Evolutionary conservation across 2,888 invertebrate genomes (phyloP).

Genomic region (Tetranychus piercei): DNA sequence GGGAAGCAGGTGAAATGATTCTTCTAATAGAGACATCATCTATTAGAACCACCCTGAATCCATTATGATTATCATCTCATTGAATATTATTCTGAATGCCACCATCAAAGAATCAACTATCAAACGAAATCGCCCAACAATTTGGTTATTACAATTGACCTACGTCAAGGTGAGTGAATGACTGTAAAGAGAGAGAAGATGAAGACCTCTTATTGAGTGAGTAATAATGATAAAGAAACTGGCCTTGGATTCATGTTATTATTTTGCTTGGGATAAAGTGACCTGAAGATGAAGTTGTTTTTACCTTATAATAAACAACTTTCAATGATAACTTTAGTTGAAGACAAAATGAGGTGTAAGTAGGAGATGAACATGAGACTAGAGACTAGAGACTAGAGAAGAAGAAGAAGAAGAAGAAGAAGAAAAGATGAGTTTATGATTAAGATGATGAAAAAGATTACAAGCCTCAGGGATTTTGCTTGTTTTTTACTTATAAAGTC

Average conservation of each 20-base stretch:
- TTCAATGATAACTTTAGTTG: too few species aligned
- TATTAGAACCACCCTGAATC: background rate
- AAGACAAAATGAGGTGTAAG: too few species aligned
- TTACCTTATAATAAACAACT: too few species aligned
- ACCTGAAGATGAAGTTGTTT: background rate
- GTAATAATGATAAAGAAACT: background rate
- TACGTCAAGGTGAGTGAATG: background rate
- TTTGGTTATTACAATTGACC: background rate
- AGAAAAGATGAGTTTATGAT: constrained; percentile 6
- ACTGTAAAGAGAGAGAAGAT: background rate
- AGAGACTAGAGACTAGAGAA: background rate
- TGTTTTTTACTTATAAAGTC: too few species aligned
- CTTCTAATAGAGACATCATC: background rate
- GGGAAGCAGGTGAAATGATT: background rate
- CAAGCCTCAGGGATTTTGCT: too few species aligned
- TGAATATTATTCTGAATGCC: background rate
- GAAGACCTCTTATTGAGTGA: background rate
- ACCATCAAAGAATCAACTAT: background rate
- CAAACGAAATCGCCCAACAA: background rate
- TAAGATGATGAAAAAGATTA: background rate
- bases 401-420: background rate
- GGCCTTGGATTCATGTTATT: background rate
- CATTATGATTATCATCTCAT: background rate
- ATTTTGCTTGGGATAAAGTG: background rate
- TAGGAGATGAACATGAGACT: background rate